phyloP scores from a whole-genome alignment of 2,888 invertebrate genomes.

The Baccha elongata region DNA sequence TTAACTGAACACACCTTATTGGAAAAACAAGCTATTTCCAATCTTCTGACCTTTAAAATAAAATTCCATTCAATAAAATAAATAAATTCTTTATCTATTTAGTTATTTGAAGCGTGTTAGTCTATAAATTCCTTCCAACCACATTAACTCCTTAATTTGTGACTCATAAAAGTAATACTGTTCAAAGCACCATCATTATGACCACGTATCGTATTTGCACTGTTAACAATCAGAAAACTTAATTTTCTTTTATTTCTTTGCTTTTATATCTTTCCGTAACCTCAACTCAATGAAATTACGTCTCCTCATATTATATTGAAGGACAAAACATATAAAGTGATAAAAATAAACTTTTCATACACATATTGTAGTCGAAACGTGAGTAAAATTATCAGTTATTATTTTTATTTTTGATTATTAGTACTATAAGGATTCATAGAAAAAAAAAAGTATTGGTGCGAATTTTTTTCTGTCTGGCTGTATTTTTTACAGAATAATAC shows the following conservation, averaged over 20 bases:
- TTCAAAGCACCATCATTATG: conserved; percentile 8
- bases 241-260: conserved; percentile 8
- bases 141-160: background rate
- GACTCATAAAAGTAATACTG: conserved; percentile 21
- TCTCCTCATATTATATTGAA: background rate
- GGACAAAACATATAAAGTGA: conserved; percentile 27
- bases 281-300: conserved; percentile 8
- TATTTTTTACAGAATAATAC: too few relatives aligned
- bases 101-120: background rate
- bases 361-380: conserved; percentile 51
- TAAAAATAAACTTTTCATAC: conserved; percentile 64
- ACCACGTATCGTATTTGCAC: conserved; percentile 13
- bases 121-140: conserved; percentile 9
- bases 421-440: too few relatives aligned
- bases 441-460: too few relatives aligned
- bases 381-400: conserved; percentile 52
- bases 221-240: conserved; percentile 20
- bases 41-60: background rate
- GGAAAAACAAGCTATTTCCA: background rate
- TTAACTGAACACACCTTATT: background rate
- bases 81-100: background rate
- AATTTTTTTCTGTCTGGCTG: too few relatives aligned
- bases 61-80: background rate
- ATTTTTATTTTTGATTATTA: too few relatives aligned
- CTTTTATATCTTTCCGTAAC: conserved; percentile 1